Conservation (phyloP, 1,140 invertebrate genomes). For the Oppia nitens region DNA sequence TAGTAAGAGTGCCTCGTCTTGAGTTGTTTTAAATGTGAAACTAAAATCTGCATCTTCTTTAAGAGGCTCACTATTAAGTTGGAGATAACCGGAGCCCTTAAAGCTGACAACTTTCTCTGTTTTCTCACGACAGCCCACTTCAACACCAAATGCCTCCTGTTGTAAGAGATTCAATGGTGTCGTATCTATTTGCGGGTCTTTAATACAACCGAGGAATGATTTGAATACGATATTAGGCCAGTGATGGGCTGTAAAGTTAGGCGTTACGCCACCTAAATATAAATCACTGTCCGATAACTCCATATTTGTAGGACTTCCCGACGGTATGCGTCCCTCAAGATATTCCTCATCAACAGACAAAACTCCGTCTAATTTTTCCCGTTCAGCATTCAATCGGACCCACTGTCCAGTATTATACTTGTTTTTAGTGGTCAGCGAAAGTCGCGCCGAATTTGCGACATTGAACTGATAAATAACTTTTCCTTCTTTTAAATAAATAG, state of each 20-base stretch:
- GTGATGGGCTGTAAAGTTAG: constrained; percentile 35
- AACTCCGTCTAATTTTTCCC: constrained; percentile 23
- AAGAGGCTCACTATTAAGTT: constrained; percentile 46
- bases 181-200: constrained; percentile 53
- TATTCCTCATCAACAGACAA: constrained; percentile 50
- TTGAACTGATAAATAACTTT: constrained; percentile 36
- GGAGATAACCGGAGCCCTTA: constrained; percentile 56
- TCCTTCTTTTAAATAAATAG: constrained; percentile 15
- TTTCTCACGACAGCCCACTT: constrained; percentile 50
- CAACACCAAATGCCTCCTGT: constrained; percentile 52
- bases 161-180: constrained; percentile 43
- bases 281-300: constrained; percentile 27
- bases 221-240: constrained; percentile 26
- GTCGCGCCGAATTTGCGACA: constrained; percentile 24
- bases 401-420: constrained; percentile 65
- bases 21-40: constrained; percentile 56
- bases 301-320: constrained; percentile 42
- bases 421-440: constrained; percentile 40
- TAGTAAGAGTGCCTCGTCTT: constrained; percentile 49
- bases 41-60: constrained; percentile 43
- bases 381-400: constrained; percentile 48
- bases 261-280: constrained; percentile 63
- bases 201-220: constrained; percentile 63
- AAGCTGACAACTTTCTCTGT: constrained; percentile 47
- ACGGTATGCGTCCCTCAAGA: constrained; percentile 37